phyloP scores from a whole-genome alignment of 2,797 vertebrate genomes.

The Xenops minutus region DNA sequence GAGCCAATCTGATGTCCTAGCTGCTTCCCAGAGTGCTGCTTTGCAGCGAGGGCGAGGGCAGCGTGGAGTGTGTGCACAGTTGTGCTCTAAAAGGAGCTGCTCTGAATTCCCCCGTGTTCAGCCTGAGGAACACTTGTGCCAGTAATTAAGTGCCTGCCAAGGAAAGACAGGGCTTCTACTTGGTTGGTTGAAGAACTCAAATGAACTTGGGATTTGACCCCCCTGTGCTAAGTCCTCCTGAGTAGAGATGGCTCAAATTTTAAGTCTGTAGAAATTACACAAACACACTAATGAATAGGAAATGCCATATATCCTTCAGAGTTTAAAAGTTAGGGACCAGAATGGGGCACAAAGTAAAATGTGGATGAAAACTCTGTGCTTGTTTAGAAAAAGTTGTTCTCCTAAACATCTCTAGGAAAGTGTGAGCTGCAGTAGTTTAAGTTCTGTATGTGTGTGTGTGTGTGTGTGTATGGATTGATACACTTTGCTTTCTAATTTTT shows the following conservation, averaged over 20 bases:
- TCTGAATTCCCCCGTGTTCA: background rate
- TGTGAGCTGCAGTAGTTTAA: background rate
- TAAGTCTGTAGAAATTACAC: background rate
- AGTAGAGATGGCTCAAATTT: background rate
- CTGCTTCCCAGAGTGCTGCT: background rate
- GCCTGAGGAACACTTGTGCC: background rate
- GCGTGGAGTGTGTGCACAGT: fast-evolving
- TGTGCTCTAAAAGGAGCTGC: background rate
- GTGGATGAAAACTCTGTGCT: background rate
- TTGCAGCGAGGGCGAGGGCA: background rate
- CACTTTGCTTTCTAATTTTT: background rate
- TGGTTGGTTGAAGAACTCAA: background rate
- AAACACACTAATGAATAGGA: background rate
- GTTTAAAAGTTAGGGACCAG: background rate
- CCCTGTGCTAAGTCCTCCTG: background rate
- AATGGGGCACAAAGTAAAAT: background rate
- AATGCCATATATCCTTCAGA: background rate
- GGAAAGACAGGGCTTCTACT: background rate
- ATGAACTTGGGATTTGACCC: background rate
- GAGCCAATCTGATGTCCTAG: background rate
- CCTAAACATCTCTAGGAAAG: background rate
- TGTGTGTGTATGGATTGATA: background rate
- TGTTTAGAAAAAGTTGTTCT: background rate
- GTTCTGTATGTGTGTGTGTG: fast-evolving
- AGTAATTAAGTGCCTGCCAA: background rate